These are phyloP conservation scores for Noctuana brunneofusca DNA, from an alignment of 2,888 invertebrate species.

Conservation along the genomic window DNA sequence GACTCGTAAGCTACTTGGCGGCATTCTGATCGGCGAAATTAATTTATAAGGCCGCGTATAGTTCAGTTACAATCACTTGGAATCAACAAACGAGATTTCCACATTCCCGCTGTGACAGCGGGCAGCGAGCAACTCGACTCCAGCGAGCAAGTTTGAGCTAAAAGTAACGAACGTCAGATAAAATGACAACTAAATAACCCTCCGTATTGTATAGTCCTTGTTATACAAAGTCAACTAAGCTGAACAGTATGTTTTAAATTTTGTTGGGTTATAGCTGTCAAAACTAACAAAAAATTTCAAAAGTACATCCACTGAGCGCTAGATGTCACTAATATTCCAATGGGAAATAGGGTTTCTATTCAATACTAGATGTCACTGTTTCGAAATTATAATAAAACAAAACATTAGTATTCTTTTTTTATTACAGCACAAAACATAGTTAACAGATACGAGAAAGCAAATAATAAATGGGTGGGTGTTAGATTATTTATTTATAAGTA, in stretches of 20 bases:
- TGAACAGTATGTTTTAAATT: constrained; percentile 21
- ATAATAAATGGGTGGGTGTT: too few relatives aligned
- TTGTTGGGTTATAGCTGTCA: constrained; percentile 32
- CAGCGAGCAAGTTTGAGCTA: too few relatives aligned
- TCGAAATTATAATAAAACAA: not conserved
- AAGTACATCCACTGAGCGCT: constrained; percentile 11
- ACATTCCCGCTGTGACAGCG: constrained; percentile 66
- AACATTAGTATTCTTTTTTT: too few relatives aligned
- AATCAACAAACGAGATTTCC: constrained; percentile 76
- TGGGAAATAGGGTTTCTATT: constrained; percentile 13
- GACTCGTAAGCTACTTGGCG: constrained; percentile 84
- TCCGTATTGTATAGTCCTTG: constrained; percentile 2
- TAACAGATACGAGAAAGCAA: too few relatives aligned
- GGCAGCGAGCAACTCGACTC: constrained; percentile 10
- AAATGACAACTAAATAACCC: constrained; percentile 1
- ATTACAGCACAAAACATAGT: too few relatives aligned
- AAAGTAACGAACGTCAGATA: not conserved
- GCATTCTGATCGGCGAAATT: constrained; percentile 73
- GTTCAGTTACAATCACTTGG: constrained; percentile 74
- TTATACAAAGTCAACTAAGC: not conserved
- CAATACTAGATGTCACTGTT: constrained; percentile 28
- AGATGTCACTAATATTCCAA: constrained; percentile 1
- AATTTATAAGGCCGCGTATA: constrained; percentile 74
- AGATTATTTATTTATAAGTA: too few relatives aligned
- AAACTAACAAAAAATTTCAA: not conserved